Evolutionary conservation across 2,888 invertebrate species (phyloP), one percentile per base, ranked within the genome.

Genomic region (Trachelus tabidus): DNA sequence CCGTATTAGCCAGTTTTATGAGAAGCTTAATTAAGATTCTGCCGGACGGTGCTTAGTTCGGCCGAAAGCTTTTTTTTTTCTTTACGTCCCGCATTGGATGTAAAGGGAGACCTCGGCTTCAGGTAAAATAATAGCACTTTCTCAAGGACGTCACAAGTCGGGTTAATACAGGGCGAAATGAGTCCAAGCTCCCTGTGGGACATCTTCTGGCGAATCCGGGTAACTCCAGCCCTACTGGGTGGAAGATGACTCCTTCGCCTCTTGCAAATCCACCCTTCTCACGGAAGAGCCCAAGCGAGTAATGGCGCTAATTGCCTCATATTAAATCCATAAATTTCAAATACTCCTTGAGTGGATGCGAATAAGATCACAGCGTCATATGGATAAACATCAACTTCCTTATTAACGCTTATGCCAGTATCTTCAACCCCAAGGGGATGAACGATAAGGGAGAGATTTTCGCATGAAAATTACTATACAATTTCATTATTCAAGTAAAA

Each of bases 261-360:
- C 37, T 11, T 30, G 69, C 75, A 31, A 77, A 77, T 77, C 69
- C 75, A 30, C 71, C 71, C 71, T 73, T 76, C 37, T 23, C 30
- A 40, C 23, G n/a, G 30, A 76, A 76, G 56, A 31, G 23, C 40
- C 12, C 33, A 11, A 34, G 37, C 68, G 33, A 34, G 34, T 78
- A 78, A 78, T 78, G 75, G 78, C 73, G 78, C 76, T 78, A 78
- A 78, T 78, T 78, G 78, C 75, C 37, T 76, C 35, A 73, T 78
- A 78, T 76, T 78, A 78, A 78, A 76, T 78, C 78, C 78, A 78
- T 78, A 78, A 76, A 76, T 78, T 78, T 69, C 73, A 23, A 73
- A 78, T 76, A 78, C 76, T 76, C 68, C 78, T 78, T 37, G 33
- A 35, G 40, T 74, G 77, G 69, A 69, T 77, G 23, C 12, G 76